Conservation (phyloP, 2,113 vertebrate species). For the Eulemur macaco region DNA sequence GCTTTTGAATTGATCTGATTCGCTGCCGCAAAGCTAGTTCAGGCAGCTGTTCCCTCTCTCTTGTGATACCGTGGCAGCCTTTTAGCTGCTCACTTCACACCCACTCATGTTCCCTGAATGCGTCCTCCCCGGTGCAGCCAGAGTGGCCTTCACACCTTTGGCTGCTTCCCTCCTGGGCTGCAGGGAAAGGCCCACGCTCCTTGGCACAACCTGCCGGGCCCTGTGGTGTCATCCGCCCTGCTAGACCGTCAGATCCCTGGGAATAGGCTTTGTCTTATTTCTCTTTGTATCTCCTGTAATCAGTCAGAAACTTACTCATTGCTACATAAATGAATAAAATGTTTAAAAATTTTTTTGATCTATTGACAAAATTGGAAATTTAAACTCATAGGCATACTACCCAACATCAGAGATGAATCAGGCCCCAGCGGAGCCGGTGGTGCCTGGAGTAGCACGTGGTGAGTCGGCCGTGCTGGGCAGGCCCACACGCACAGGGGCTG, state of each 20-base stretch:
- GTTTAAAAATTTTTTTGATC: not conserved
- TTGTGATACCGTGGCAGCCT: not conserved
- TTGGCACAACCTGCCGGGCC: not conserved
- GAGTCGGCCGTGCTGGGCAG: no score
- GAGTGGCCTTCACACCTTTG: not conserved
- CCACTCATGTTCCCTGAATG: not conserved
- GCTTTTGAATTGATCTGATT: not conserved
- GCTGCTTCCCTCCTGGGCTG: not conserved
- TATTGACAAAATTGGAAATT: not conserved
- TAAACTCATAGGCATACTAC: not conserved
- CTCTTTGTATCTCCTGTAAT: not conserved
- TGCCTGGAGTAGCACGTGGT: not conserved
- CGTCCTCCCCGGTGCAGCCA: not conserved
- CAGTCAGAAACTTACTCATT: not conserved
- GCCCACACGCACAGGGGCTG: accelerated
- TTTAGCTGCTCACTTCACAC: not conserved
- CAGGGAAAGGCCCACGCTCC: not conserved
- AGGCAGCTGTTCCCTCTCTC: not conserved
- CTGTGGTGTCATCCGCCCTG: not conserved
- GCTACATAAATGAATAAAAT: not conserved
- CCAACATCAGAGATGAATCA: not conserved
- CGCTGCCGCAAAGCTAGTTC: not conserved
- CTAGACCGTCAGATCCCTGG: not conserved
- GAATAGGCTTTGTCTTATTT: not conserved
- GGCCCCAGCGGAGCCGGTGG: not conserved